Evolutionary conservation across 2,113 vertebrate genomes (phyloP).

Genomic region (Speoplatyrhinus poulsoni): DNA sequence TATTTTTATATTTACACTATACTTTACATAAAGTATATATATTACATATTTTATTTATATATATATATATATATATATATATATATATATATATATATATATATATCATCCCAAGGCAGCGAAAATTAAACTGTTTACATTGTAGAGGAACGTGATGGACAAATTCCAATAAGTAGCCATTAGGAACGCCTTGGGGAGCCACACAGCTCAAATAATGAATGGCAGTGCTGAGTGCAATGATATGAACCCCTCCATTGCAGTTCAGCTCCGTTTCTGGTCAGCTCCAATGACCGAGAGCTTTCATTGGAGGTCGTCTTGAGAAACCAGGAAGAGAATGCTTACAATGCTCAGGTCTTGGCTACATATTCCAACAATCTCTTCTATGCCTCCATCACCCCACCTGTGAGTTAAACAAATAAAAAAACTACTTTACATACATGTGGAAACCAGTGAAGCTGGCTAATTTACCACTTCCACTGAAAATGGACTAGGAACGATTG

Average conservation of each 20-base stretch:
- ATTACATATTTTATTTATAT: too few species aligned
- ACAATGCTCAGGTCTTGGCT: constrained; percentile 81
- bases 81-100: too few species aligned
- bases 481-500: background rate
- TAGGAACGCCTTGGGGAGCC: too few species aligned
- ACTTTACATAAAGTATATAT: too few species aligned
- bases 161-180: too few species aligned
- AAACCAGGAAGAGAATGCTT: constrained; percentile 88
- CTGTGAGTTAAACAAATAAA: constrained; percentile 68
- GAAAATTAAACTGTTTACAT: too few species aligned
- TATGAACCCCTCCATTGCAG: constrained; percentile 70
- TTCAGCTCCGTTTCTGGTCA: constrained; percentile 77
- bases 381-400: constrained; percentile 80
- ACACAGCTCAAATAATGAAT: too few species aligned
- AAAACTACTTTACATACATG: background rate
- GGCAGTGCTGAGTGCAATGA: background rate
- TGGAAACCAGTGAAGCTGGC: background rate
- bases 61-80: too few species aligned
- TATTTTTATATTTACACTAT: too few species aligned
- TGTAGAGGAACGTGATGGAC: too few species aligned
- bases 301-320: constrained; percentile 77
- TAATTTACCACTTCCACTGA: too few species aligned
- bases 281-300: constrained; percentile 80
- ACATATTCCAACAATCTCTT: constrained; percentile 85
- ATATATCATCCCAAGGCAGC: too few species aligned